Evolutionary conservation across 2,888 invertebrate species (phyloP), one percentile per base, ranked within the genome.

Genomic region (Brenthis ino): DNA sequence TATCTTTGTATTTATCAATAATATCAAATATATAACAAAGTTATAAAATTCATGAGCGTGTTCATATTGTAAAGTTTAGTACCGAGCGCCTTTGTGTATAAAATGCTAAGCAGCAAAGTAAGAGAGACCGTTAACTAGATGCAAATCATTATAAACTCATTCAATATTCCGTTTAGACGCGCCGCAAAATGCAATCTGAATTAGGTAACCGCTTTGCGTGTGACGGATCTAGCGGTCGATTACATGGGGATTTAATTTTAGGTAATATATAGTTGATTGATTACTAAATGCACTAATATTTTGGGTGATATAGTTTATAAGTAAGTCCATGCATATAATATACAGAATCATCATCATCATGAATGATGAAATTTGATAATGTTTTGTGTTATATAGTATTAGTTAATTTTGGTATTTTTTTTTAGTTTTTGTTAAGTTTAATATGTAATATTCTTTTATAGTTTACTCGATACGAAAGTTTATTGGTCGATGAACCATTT

Each of bases 171-270:
- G 77, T 79, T 77, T 76, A 76, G 74, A 73, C 64, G 69, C 69
- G 74, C 78, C 76, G 69, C 80, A 77, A 77, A 79, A 78, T 78
- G 79, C 78, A 79, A 79, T 80, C 77, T 77, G 75, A 78, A 75
- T 80, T 80, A 77, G 79, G 76, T 73, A 73, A 75, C 76, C 77
- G 76, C 76, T 70, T 76, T 67, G 84, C 72, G 72, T 70, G 76
- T 83, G 85, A 83, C 82, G 77, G 77, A 69, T 73, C 72, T 74
- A 76, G 76, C 37, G 47, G 57, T 55, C 57, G 67, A 69, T 69
- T 67, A 67, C 61, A 33, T 55, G 55, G 48, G 64, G 65, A 64
- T 70, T 64, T 53, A 64, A 70, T 68, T 65, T 54, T 64, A 51
- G 13, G 57, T 54, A n/a, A 64, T 58, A 55, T 50, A 24, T 8